A percentile compares a stretch with the other conserved stretches of the same genome.
Evolutionary conservation across 2,888 invertebrate genomes (phyloP).

Genomic region (Baccha elongata): DNA sequence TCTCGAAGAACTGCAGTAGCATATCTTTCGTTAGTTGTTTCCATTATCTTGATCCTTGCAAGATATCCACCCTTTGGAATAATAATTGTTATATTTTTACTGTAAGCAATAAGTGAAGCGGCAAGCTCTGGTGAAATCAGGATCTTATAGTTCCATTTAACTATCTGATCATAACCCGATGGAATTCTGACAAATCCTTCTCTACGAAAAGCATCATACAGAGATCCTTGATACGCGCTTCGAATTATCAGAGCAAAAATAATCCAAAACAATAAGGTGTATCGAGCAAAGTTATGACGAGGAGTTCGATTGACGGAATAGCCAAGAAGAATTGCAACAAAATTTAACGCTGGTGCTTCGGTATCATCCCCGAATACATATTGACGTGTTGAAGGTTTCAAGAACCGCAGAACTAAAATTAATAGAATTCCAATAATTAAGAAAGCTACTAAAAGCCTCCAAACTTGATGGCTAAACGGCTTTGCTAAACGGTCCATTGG

Average conservation of each 20-base stretch:
- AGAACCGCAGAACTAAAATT: conserved; percentile 6
- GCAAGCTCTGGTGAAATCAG: conserved; percentile 58
- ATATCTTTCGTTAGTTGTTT: background rate
- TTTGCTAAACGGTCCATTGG: conserved; percentile 74
- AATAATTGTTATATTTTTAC: conserved; percentile 61
- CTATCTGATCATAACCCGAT: conserved; percentile 72
- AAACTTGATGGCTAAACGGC: conserved; percentile 75
- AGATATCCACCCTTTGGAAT: conserved; percentile 4
- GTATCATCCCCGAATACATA: conserved; percentile 73
- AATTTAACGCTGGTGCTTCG: conserved; percentile 74
- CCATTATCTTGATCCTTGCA: conserved; percentile 5
- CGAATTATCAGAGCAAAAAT: conserved; percentile 77
- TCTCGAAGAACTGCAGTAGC: conserved; percentile 73
- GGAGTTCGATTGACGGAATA: conserved; percentile 75
- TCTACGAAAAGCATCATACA: conserved; percentile 77
- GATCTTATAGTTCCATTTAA: conserved; percentile 75
- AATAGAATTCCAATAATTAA: background rate
- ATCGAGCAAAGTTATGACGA: conserved; percentile 75
- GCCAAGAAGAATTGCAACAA: conserved; percentile 76
- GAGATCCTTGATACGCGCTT: conserved; percentile 79
- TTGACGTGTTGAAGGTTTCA: background rate
- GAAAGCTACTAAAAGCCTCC: conserved; percentile 70
- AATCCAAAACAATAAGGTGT: conserved; percentile 77
- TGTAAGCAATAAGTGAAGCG: conserved; percentile 74
- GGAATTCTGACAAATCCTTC: conserved; percentile 75